Conservation (phyloP, 2,888 invertebrate genomes). For the Galeopsomyia nigrocyanea region DNA sequence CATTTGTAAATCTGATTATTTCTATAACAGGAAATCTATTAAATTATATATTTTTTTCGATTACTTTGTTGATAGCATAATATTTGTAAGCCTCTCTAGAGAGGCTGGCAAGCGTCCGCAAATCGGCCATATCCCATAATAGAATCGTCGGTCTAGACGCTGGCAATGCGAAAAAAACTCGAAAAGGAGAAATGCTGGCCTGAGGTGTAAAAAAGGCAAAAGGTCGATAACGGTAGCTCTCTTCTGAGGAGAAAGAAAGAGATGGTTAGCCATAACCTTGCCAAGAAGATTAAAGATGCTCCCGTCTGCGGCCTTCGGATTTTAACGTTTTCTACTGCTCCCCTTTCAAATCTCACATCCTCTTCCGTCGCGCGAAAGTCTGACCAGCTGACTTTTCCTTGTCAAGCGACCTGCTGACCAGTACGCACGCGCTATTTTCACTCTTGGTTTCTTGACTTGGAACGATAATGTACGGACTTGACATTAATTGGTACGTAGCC, state of each 20-base stretch:
- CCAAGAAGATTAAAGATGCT: conserved; percentile 23
- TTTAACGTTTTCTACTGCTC: conserved; percentile 13
- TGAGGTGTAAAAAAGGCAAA: conserved; percentile 22
- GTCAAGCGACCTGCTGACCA: no score
- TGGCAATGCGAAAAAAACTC: not conserved
- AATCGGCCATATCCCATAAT: conserved; percentile 14
- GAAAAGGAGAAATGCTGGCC: conserved; percentile 2
- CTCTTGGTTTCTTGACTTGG: conserved; percentile 21
- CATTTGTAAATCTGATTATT: no score
- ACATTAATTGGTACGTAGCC: no score
- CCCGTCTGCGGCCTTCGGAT: conserved; percentile 16
- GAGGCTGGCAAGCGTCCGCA: not conserved
- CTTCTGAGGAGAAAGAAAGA: conserved; percentile 9
- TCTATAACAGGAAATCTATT: no score
- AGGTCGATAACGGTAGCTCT: conserved; percentile 32
- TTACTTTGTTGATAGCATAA: no score
- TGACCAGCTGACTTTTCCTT: not conserved
- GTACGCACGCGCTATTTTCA: conserved; percentile 1
- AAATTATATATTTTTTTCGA: no score
- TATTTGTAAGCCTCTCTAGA: no score
- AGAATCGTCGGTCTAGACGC: conserved; percentile 25
- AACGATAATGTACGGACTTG: conserved; percentile 1
- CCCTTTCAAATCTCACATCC: conserved; percentile 19
- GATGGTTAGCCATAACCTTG: conserved; percentile 20
- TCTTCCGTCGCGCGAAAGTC: conserved; percentile 11